Conservation (phyloP, 2,888 invertebrate species). For the Hirtodrosophila confusa region DNA sequence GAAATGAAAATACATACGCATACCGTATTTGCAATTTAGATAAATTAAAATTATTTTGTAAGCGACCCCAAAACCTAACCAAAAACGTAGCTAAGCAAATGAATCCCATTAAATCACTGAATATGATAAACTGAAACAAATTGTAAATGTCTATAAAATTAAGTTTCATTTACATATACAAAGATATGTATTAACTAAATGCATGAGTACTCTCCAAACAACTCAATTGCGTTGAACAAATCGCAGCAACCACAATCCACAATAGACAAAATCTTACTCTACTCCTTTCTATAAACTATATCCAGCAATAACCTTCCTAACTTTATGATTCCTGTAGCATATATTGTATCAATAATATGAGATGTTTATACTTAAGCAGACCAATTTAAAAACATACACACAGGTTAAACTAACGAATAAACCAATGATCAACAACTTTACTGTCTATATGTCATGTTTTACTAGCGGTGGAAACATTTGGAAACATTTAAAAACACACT, state of each 20-base stretch:
- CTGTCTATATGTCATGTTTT: constrained; percentile 2
- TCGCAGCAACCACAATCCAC: constrained; percentile 1
- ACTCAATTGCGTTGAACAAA: constrained; percentile 21
- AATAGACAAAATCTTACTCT: constrained; percentile 40
- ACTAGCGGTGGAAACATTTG: too few relatives aligned
- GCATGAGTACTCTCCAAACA: constrained; percentile 19
- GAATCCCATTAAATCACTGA: constrained; percentile 36
- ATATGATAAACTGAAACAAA: constrained; percentile 39
- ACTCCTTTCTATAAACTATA: constrained; percentile 11
- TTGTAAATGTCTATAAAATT: constrained; percentile 59
- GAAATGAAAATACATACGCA: constrained; percentile 13
- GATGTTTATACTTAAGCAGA: constrained; percentile 70
- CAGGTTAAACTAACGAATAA: constrained; percentile 61
- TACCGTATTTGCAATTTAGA: constrained; percentile 65
- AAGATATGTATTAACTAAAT: constrained; percentile 12
- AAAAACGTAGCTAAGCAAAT: constrained; percentile 70
- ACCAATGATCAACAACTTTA: constrained; percentile 59
- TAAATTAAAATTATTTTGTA: constrained; percentile 66
- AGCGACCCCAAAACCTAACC: constrained; percentile 33
- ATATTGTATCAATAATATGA: constrained; percentile 61
- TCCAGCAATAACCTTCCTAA: constrained; percentile 30
- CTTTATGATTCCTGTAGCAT: constrained; percentile 32
- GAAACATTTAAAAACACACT: too few relatives aligned
- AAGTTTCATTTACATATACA: constrained; percentile 23
- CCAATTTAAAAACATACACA: constrained; percentile 69